phyloP scores from a whole-genome alignment of 2,113 vertebrate species.

The Oceanodroma tethys region DNA sequence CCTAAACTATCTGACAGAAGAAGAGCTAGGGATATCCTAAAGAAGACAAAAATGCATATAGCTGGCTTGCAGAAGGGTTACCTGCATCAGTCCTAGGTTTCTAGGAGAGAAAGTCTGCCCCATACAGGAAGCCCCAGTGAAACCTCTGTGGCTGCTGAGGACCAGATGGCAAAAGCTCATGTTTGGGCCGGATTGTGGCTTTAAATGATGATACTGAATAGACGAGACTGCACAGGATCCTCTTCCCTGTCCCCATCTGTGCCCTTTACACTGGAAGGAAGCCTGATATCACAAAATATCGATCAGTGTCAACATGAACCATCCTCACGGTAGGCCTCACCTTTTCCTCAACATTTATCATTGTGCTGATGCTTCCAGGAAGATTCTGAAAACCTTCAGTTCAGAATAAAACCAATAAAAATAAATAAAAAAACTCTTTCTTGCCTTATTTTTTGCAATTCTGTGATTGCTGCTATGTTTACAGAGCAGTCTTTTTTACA shows the following conservation, averaged over 20 bases:
- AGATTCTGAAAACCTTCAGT: background rate
- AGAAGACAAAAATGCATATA: background rate
- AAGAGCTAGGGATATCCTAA: background rate
- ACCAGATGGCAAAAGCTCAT: background rate
- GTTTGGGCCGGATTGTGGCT: background rate
- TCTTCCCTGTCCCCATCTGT: background rate
- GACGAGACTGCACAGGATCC: background rate
- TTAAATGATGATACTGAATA: background rate
- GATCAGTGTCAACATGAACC: background rate
- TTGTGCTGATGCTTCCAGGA: background rate
- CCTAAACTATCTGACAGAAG: background rate
- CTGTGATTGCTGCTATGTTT: background rate
- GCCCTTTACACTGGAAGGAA: slow-evolving; percentile 13
- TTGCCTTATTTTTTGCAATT: background rate
- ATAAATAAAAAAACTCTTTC: too few relatives aligned
- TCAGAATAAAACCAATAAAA: background rate
- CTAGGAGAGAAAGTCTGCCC: background rate
- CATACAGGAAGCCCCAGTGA: background rate
- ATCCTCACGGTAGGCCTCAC: background rate
- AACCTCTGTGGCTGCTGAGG: background rate
- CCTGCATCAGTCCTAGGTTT: background rate
- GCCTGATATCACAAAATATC: background rate
- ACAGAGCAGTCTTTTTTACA: background rate
- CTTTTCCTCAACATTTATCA: slow-evolving; percentile 4
- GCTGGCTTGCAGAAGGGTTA: background rate